Base-by-base conservation (phyloP, 2,888 invertebrate genomes). In the Macaria liturata region DNA sequence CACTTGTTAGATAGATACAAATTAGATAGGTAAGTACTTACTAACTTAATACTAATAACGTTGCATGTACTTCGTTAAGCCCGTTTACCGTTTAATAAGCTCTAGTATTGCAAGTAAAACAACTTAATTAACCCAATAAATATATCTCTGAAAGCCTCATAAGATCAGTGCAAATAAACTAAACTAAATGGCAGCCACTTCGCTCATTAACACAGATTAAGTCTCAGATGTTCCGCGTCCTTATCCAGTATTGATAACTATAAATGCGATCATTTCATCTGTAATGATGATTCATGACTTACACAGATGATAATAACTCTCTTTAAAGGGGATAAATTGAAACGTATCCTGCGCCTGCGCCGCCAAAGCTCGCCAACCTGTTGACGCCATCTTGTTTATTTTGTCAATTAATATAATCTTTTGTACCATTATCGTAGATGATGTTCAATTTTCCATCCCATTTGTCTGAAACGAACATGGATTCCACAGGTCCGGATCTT, bases 361-460 rank as follows among this genome's bases (percentile, higher is more conserved):
- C 73, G 76, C 73, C 74, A 72, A 75, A 73, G 70, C 59, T 47
- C 57, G 61, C 56, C 50, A 62, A 58, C 65, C 47, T 62, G 66
- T 69, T 70, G 69, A 67, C 68, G 71, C 68, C 61, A 69, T 71
- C 59, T 75, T 71, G 68, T 75, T 78, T 76, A 71, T 75, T 72
- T 74, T 71, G 69, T 65, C 67, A 69, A 76, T 75, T 74, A 73
- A 72, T 69, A 67, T 63, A 69, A 52, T 55, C 34, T 49, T 56
- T 40, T 45, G 42, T 45, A 42, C 43, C 49, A 59, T 62, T 65
- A 62, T 48, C 45, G 49, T 51, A 45, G 42, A 57, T 61, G 64
- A 64, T 55, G 42, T 55, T 54, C 43, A 32, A 48, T 49, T 55
- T 58, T 54, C 48, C 30, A 4, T 39, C 39, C 32, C 6, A 44